Base-by-base conservation (phyloP, 2,113 vertebrate genomes). In the Illadopsis cleaveri region DNA sequence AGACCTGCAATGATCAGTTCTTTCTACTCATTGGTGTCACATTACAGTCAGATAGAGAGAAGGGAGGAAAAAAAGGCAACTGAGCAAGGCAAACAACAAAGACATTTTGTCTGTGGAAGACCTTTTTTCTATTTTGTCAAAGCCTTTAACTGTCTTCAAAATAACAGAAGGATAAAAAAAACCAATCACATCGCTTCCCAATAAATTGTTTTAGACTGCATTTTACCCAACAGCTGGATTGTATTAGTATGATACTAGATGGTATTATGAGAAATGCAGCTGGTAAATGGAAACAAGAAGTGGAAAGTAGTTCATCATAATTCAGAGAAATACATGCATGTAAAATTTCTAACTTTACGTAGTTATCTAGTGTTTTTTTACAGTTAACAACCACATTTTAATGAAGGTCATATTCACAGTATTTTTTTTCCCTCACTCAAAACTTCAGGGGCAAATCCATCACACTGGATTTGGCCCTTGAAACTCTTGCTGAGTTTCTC, bases 11-110 rank as follows among this genome's bases (percentile, higher is more conserved):
- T 21, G 40, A 72, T 47, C 22, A 13, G 5, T 77, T 97, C 97
- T 96, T 97, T 93, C 92, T 95, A 47, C 57, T 91, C 56, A 10
- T 3, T 48, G 82, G 84, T 95, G 76, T 90, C 88, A 91, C n/a
- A 12, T 2, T 80, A 88, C 68, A 82, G 68, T 44, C 85, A 87
- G 71, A 76, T 6, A 80, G 75, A 76, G 77, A 71, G 22, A 65
- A 54, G 6, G n/a, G 28, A 56, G 66, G 48, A 51, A 64, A 94
- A 88, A 57, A 56, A 77, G 35, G 45, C 53, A 78, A 51, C 11
- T 60, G 90, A 94, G 87, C 89, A 78, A 96, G 86, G 71, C 76
- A 96, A 94, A 50, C 31, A 69, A 58, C 35, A 75, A 38, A 24
- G 53, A 91, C 19, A n/a, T 84, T 92, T 94, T 91, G n/a, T 78